These are phyloP conservation scores for Falco peregrinus DNA, from an alignment of 2,797 vertebrate species.

Conservation along the genomic window DNA sequence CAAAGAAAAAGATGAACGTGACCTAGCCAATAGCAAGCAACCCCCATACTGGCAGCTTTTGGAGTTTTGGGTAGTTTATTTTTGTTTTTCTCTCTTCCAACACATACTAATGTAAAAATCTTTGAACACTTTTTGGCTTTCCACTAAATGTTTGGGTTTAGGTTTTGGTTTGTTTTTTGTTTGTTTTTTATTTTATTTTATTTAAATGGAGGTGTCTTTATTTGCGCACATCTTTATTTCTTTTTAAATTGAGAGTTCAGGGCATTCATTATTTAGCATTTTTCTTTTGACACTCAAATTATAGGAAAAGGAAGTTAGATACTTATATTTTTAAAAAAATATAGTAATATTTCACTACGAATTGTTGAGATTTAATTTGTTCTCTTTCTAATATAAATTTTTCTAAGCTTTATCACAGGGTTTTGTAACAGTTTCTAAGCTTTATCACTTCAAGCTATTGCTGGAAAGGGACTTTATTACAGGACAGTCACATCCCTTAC, in stretches of 20 bases:
- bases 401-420: not conserved
- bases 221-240: not conserved
- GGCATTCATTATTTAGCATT: not conserved
- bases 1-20: not conserved
- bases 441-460: not conserved
- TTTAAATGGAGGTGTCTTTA: not conserved
- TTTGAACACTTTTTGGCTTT: not conserved
- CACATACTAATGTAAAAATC: not conserved
- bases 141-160: not conserved
- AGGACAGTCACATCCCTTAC: not conserved
- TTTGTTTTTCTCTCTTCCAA: not conserved
- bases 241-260: not conserved
- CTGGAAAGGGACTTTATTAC: constrained; percentile 45
- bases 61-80: not conserved
- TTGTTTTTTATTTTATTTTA: accelerated
- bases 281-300: not conserved
- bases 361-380: not conserved
- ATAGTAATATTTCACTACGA: not conserved
- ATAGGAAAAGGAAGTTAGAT: not conserved
- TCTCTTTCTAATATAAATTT: not conserved
- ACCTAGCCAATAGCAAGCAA: not conserved
- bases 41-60: no score
- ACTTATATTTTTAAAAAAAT: not conserved
- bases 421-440: not conserved
- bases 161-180: not conserved